Base-by-base conservation (phyloP, 2,113 vertebrate genomes). In the Brachypteracias leptosomus region DNA sequence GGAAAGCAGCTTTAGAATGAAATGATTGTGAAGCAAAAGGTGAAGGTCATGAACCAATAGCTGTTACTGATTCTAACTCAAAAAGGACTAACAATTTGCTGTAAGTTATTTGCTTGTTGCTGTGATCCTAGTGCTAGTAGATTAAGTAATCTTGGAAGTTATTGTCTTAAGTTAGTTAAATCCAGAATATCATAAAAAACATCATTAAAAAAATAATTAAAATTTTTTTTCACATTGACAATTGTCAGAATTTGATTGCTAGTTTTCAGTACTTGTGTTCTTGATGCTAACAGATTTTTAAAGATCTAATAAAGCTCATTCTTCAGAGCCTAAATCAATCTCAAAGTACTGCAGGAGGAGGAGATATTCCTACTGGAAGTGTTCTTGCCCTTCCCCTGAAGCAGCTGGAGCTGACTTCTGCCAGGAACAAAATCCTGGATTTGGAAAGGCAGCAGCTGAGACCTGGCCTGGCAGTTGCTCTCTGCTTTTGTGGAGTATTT, bases 321-420 rank as follows among this genome's bases (percentile, higher is more conserved):
- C 22, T 31, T 72, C 17, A 47, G 57, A 63, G 29, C 35, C 26
- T 59, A 57, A 63, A 47, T 58, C 33, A n/a, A 2, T 55, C 11
- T 79, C 14, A 63, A 26, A 51, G 52, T 47, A 25, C 25, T 83
- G 63, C 15, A 40, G 54, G 73, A 26, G 38, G 52, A 44, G 42
- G 59, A 40, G 62, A 19, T 66, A 40, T 62, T 51, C 42, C 29
- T 62, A 13, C 4, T 65, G 49, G 75, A 68, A 83, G 14, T 19
- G 38, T 51, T 84, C 31, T 20, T 81, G 7, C 38, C 57, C 9
- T 89, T 77, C 19, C 31, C 29, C 25, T 85, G 87, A 47, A 82
- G 81, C 87, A 94, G 77, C 89, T 96, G 83, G 76, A 73, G 42
- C 33, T 95, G 72, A 22, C 51, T 92, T 80, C n/a, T 90, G 80